Conservation (phyloP, 2,113 vertebrate species). For the Burhinus bistriatus region DNA sequence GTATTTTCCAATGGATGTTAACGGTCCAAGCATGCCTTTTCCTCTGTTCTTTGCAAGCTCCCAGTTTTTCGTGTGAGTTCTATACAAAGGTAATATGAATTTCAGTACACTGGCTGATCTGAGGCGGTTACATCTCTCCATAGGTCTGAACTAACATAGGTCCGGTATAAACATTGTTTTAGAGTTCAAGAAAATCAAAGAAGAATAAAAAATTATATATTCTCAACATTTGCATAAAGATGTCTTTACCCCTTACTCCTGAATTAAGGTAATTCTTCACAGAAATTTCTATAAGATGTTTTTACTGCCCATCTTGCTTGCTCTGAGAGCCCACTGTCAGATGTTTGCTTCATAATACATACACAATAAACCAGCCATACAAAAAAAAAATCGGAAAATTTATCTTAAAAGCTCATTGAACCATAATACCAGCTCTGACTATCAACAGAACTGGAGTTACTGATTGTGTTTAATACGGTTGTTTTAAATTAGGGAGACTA, state of each 20-base stretch:
- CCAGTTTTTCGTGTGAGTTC: neutral
- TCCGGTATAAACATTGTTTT: neutral
- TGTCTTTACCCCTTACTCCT: neutral
- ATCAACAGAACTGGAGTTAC: neutral
- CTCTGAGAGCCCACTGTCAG: neutral
- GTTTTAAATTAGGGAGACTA: constrained; percentile 76
- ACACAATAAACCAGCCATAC: neutral
- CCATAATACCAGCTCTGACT: neutral
- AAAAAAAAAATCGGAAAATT: neutral
- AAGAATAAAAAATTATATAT: neutral
- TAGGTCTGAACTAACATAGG: neutral
- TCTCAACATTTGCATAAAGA: neutral
- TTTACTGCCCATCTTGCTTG: neutral
- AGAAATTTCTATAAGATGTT: neutral
- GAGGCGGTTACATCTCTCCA: neutral
- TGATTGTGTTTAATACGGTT: neutral
- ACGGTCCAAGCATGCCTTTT: neutral
- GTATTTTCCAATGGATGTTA: neutral
- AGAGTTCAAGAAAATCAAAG: neutral
- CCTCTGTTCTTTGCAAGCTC: neutral
- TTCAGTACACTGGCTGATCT: neutral
- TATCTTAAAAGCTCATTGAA: neutral
- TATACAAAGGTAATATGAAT: neutral
- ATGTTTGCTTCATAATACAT: neutral
- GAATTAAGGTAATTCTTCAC: neutral